Evolutionary conservation across 2,888 invertebrate species (phyloP).

Genomic region (Xestia sexstrigata): DNA sequence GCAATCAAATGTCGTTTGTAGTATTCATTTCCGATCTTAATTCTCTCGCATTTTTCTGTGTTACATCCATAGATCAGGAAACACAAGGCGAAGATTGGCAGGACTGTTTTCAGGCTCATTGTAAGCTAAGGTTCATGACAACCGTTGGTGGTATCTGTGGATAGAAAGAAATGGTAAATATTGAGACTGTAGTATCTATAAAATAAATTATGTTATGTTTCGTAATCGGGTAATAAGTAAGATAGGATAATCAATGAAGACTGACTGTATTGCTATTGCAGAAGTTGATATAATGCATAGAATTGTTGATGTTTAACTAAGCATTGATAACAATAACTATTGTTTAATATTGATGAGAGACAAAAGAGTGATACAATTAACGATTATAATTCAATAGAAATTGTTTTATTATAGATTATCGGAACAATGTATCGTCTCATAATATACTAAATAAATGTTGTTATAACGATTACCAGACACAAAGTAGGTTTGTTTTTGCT

Average conservation of each 20-base stretch:
- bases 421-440: conserved; percentile 18
- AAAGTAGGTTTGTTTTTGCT: conserved; percentile 5
- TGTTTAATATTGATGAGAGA: conserved; percentile 18
- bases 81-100: conserved; percentile 64
- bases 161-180: background rate
- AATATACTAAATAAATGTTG: no score
- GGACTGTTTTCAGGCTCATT: conserved; percentile 58
- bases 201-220: background rate
- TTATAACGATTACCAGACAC: background rate
- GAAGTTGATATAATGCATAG: background rate
- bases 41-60: conserved; percentile 83
- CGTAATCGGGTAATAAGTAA: background rate
- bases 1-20: conserved; percentile 86
- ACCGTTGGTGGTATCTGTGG: conserved; percentile 58
- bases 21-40: conserved; percentile 82
- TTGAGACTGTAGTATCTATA: background rate
- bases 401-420: conserved; percentile 22
- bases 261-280: background rate
- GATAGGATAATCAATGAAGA: background rate
- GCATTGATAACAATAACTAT: conserved; percentile 11
- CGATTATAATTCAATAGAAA: conserved; percentile 13
- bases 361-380: conserved; percentile 15
- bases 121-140: conserved; percentile 77
- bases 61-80: conserved; percentile 50
- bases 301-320: conserved; percentile 18